Percentiles rank a stretch among this genome's conserved stretches.
Evolutionary conservation across 2,113 vertebrate species (phyloP).

Genomic region (Tachysurus vachellii): DNA sequence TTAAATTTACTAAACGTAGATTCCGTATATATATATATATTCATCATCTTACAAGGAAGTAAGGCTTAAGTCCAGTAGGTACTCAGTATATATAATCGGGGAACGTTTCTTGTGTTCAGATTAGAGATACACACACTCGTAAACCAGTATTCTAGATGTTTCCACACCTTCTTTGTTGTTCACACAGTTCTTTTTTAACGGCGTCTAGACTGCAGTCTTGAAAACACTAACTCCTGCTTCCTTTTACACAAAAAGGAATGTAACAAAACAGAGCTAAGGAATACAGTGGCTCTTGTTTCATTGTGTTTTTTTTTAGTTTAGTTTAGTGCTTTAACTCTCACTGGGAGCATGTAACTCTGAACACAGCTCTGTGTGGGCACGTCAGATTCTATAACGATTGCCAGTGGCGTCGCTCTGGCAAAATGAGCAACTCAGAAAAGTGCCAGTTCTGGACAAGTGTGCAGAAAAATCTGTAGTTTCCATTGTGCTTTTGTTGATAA

Average conservation of each 20-base stretch:
- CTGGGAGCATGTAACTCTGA: not conserved
- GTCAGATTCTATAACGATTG: not conserved
- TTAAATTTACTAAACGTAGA: too few species aligned
- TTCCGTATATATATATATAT: too few species aligned
- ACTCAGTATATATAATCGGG: not conserved
- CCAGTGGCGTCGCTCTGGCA: not conserved
- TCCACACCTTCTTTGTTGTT: not conserved
- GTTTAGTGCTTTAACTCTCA: not conserved
- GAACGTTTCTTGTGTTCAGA: not conserved
- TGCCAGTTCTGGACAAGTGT: not conserved
- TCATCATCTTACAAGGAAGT: too few species aligned
- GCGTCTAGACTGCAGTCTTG: not conserved
- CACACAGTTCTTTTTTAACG: not conserved
- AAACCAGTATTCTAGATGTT: not conserved
- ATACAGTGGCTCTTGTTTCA: not conserved
- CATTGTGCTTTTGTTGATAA: not conserved
- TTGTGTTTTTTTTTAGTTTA: not conserved
- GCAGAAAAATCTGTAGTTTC: not conserved
- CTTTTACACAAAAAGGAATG: not conserved
- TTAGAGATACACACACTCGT: not conserved
- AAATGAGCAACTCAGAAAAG: not conserved
- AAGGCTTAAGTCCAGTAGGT: not conserved
- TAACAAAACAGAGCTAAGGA: not conserved
- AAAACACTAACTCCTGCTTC: not conserved
- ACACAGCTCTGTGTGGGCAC: not conserved